Conservation (phyloP, 1,140 invertebrate species). For the Chrysomallon squamiferum region DNA sequence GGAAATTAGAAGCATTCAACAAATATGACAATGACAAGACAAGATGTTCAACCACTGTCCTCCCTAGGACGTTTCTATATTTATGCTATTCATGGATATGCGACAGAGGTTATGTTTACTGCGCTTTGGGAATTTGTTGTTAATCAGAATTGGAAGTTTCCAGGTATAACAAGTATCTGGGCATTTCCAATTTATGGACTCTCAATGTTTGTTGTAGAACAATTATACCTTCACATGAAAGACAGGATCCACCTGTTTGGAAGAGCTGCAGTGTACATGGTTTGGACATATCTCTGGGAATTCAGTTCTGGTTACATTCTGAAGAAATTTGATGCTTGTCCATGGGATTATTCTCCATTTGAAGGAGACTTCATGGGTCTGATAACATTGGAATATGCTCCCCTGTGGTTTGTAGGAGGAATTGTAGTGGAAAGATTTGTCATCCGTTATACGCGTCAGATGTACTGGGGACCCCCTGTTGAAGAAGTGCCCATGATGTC, state of each 20-base stretch:
- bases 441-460: slow-evolving; percentile 54
- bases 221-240: slow-evolving; percentile 56
- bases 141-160: slow-evolving; percentile 65
- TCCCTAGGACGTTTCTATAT: slow-evolving; percentile 63
- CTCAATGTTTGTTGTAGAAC: slow-evolving; percentile 62
- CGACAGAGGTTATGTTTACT: slow-evolving; percentile 68
- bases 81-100: slow-evolving; percentile 68
- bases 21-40: no score
- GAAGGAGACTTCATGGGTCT: slow-evolving; percentile 66
- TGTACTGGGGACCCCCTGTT: slow-evolving; percentile 56
- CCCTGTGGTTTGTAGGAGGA: slow-evolving; percentile 65
- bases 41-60: slow-evolving; percentile 19
- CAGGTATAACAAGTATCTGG: slow-evolving; percentile 67
- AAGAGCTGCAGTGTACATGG: slow-evolving; percentile 63
- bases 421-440: slow-evolving; percentile 61
- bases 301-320: slow-evolving; percentile 66
- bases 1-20: no score
- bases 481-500: slow-evolving; percentile 1
- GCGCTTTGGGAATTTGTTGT: slow-evolving; percentile 67
- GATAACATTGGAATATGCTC: slow-evolving; percentile 68
- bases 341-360: slow-evolving; percentile 68
- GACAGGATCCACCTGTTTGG: slow-evolving; percentile 56
- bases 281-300: slow-evolving; percentile 67
- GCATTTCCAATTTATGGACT: slow-evolving; percentile 66
- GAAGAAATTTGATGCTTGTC: slow-evolving; percentile 65